These are phyloP conservation scores for Drosophila santomea DNA, from an alignment of 1,140 invertebrate genomes.

Conservation along the genomic window DNA sequence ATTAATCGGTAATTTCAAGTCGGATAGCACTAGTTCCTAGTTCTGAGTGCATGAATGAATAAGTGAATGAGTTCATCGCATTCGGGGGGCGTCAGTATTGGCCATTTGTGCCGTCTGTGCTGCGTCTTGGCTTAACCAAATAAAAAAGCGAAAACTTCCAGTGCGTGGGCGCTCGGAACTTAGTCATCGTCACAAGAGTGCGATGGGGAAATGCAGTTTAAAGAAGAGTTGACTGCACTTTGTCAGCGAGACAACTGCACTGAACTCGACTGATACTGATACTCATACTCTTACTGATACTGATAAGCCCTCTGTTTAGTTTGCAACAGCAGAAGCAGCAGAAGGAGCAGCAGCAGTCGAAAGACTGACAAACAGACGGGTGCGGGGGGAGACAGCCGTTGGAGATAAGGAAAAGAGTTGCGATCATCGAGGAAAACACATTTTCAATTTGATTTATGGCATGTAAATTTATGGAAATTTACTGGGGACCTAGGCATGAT, in stretches of 20 bases:
- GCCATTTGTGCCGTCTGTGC: conserved; percentile 62
- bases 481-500: conserved; percentile 54
- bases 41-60: conserved; percentile 56
- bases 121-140: conserved; percentile 58
- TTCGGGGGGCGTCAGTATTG: conserved; percentile 45
- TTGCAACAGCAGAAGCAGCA: conserved; percentile 28
- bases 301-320: conserved; percentile 74
- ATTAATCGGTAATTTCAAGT: conserved; percentile 2
- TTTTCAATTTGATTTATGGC: conserved; percentile 79
- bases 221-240: conserved; percentile 75
- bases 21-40: conserved; percentile 7
- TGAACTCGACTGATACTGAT: conserved; percentile 64
- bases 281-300: conserved; percentile 44
- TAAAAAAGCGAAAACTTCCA: conserved; percentile 40
- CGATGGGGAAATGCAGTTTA: conserved; percentile 55
- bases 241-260: conserved; percentile 49
- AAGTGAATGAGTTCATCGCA: conserved; percentile 74
- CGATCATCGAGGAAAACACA: conserved; percentile 61
- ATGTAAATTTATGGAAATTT: conserved; percentile 82
- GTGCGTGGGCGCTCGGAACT: conserved; percentile 64
- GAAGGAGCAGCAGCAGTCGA: conserved; percentile 11
- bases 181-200: conserved; percentile 53
- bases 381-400: conserved; percentile 28
- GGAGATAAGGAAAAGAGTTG: conserved; percentile 57
- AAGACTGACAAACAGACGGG: conserved; percentile 29